Evolutionary conservation across 2,113 vertebrate genomes (phyloP).

Genomic region (Australoheros scitulus): DNA sequence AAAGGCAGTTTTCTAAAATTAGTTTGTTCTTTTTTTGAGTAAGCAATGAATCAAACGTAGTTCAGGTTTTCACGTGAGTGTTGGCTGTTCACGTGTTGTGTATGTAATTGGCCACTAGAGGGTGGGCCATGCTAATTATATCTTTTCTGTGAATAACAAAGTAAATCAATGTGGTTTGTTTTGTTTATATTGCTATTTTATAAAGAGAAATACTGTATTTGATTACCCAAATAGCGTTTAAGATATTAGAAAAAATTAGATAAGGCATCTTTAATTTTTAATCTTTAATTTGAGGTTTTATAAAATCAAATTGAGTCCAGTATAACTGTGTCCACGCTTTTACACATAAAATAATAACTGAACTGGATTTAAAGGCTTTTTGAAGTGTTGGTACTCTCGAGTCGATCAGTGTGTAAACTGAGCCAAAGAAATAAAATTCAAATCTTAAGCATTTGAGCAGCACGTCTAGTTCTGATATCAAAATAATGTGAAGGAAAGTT

Average conservation of each 20-base stretch:
- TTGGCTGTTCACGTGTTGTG: neutral
- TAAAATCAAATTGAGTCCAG: neutral
- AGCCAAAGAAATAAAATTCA: neutral
- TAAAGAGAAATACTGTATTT: neutral
- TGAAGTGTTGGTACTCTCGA: neutral
- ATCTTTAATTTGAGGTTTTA: neutral
- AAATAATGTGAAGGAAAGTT: too few species aligned
- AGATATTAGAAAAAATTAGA: neutral
- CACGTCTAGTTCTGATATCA: too few species aligned
- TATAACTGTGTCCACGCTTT: neutral
- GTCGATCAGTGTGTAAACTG: neutral
- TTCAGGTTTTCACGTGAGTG: neutral
- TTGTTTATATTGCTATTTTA: neutral
- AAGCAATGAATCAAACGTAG: neutral
- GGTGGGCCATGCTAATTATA: slow-evolving; percentile 13
- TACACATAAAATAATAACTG: neutral
- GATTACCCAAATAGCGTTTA: neutral
- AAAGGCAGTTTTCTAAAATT: neutral
- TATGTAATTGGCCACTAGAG: slow-evolving; percentile 19
- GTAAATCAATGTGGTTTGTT: neutral
- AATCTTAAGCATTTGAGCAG: too few species aligned
- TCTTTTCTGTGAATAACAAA: neutral
- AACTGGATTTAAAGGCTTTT: neutral
- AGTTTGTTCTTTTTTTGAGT: neutral
- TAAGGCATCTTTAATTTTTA: neutral